Percentiles rank a stretch among this genome's conserved stretches.
These are phyloP conservation scores for Pomatorhinus ruficollis DNA, from an alignment of 2,113 vertebrate species.

Conservation along the genomic window DNA sequence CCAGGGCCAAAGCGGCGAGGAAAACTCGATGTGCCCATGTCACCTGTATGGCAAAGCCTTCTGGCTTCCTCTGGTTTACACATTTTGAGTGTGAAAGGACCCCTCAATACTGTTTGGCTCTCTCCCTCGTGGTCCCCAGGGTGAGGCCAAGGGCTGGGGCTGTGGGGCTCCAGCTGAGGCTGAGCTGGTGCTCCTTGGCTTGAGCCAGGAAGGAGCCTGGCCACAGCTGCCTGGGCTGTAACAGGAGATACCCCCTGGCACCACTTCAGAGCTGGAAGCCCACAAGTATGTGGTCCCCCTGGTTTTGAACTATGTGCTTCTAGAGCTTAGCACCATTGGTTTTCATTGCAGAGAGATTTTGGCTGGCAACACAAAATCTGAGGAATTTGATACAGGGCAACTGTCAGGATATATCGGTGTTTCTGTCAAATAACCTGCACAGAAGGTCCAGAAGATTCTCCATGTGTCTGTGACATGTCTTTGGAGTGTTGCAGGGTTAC, in stretches of 20 bases:
- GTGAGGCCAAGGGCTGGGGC: background rate
- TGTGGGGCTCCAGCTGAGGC: background rate
- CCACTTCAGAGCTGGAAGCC: background rate
- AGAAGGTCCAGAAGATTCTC: background rate
- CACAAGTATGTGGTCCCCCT: background rate
- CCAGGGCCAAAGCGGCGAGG: background rate
- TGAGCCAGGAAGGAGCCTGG: fast-evolving
- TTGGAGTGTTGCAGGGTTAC: background rate
- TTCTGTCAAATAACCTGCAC: background rate
- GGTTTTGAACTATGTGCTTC: background rate
- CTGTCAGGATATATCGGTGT: fast-evolving
- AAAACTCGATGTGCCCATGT: background rate
- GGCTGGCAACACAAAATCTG: background rate
- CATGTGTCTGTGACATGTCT: fast-evolving
- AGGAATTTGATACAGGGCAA: background rate
- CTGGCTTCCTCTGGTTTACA: background rate
- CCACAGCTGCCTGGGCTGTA: background rate
- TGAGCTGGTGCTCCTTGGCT: background rate
- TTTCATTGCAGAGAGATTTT: background rate
- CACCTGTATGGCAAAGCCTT: background rate
- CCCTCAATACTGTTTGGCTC: background rate
- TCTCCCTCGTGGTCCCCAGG: fast-evolving
- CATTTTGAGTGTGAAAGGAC: background rate
- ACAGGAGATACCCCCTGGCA: background rate
- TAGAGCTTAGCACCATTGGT: background rate